Evolutionary conservation across 2,888 invertebrate species (phyloP).

Genomic region (Nomada fabriciana): DNA sequence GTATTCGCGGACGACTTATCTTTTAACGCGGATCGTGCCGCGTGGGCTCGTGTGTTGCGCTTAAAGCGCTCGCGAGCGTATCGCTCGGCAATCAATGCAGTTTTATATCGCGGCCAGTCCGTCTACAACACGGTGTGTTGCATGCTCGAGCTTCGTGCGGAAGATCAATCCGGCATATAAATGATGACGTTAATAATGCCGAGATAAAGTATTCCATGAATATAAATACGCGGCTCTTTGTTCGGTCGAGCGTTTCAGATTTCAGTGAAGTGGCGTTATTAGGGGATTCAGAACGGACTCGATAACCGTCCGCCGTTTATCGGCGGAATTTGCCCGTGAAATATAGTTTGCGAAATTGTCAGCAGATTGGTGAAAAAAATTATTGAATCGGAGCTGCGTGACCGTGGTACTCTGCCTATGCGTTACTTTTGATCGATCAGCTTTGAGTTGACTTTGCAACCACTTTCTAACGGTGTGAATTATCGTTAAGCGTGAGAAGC

Average conservation of each 20-base stretch:
- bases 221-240: conserved; percentile 36
- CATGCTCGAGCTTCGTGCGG: conserved; percentile 51
- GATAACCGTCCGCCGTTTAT: conserved; percentile 6
- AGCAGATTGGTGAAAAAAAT: neutral
- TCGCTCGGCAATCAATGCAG: conserved; percentile 53
- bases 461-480: neutral
- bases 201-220: conserved; percentile 52
- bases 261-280: conserved; percentile 40
- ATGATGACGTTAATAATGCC: conserved; percentile 47
- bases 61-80: conserved; percentile 55
- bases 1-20: conserved; percentile 44
- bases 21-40: conserved; percentile 49
- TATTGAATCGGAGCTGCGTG: neutral
- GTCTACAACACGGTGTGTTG: conserved; percentile 36
- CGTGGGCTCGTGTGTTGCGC: conserved; percentile 24
- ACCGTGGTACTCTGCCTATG: no score
- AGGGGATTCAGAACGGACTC: conserved; percentile 9
- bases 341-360: conserved; percentile 9
- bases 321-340: neutral
- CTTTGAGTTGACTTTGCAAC: neutral
- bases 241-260: conserved; percentile 5
- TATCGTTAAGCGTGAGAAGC: neutral
- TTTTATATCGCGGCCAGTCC: conserved; percentile 29
- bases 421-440: neutral
- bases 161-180: conserved; percentile 55